These are phyloP conservation scores for Drosophila biarmipes DNA, from an alignment of 1,140 invertebrate species.

Conservation along the genomic window DNA sequence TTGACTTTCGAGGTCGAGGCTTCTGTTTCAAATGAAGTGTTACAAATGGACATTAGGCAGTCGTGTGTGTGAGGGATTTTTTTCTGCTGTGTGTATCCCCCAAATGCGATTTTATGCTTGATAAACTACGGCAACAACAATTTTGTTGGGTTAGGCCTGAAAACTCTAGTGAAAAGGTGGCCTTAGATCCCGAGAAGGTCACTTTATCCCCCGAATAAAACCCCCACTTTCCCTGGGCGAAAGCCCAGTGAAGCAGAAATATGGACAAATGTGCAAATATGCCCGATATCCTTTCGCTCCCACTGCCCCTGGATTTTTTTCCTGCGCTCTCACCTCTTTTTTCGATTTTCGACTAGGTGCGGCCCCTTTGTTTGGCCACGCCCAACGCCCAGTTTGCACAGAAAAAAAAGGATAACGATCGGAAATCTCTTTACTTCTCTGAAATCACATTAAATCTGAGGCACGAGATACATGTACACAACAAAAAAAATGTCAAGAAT, in stretches of 20 bases:
- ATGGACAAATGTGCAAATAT: conserved; percentile 81
- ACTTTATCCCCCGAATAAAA: neutral
- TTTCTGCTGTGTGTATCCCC: conserved; percentile 29
- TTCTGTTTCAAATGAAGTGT: conserved; percentile 81
- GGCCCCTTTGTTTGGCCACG: conserved; percentile 61
- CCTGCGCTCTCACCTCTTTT: conserved; percentile 25
- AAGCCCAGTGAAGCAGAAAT: conserved; percentile 72
- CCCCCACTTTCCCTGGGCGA: conserved; percentile 16
- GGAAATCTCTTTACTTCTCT: neutral
- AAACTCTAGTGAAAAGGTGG: conserved; percentile 29
- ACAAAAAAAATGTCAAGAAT: neutral
- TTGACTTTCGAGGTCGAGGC: conserved; percentile 64
- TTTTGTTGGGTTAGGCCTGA: conserved; percentile 54
- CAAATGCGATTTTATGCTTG: conserved; percentile 81
- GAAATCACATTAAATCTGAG: neutral
- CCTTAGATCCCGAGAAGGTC: conserved; percentile 24
- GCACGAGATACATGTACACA: neutral
- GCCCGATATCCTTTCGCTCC: conserved; percentile 39
- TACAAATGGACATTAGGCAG: conserved; percentile 78
- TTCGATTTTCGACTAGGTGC: conserved; percentile 48
- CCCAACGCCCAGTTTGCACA: conserved; percentile 3
- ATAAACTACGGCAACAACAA: conserved; percentile 76
- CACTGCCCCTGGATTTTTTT: conserved; percentile 1
- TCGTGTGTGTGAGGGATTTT: conserved; percentile 3
- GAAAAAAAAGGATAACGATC: neutral